Evolutionary conservation across 2,888 invertebrate genomes (phyloP).

Genomic region (Augochlorella aurata): DNA sequence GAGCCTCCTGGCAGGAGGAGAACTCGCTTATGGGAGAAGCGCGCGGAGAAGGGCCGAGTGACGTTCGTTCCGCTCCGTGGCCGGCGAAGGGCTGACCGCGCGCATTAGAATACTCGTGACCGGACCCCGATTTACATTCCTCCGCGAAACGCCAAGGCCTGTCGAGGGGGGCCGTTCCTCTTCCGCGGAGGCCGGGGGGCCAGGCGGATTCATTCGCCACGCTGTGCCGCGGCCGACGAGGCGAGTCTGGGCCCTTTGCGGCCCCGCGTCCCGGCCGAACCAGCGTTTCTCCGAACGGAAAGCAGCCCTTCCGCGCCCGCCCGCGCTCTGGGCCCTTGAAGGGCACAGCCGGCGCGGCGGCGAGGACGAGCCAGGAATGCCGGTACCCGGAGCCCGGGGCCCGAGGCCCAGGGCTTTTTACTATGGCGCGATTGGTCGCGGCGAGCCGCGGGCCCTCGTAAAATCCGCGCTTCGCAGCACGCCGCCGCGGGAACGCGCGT

Average conservation of each 20-base stretch:
- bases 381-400: background rate
- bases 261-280: background rate
- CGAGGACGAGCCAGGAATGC: constrained; percentile 37
- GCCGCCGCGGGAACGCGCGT: background rate
- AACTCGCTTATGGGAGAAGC: constrained; percentile 10
- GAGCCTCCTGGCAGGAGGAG: background rate
- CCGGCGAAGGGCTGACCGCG: constrained; percentile 57
- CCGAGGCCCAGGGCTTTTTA: constrained; percentile 35
- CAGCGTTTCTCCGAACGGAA: constrained; percentile 24
- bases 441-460: constrained; percentile 37
- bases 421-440: constrained; percentile 39
- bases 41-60: constrained; percentile 46
- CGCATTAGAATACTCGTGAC: constrained; percentile 72
- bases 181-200: constrained; percentile 4
- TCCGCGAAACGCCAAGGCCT: constrained; percentile 60
- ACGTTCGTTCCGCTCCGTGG: constrained; percentile 51
- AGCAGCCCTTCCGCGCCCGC: constrained; percentile 32
- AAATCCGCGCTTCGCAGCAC: constrained; percentile 43
- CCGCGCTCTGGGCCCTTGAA: background rate
- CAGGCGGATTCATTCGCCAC: background rate
- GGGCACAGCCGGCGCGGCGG: background rate
- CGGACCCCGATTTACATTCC: constrained; percentile 69
- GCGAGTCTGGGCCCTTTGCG: background rate
- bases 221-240: background rate
- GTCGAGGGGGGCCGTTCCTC: constrained; percentile 27